These are phyloP conservation scores for Pogonus chalceus DNA, from an alignment of 1,140 invertebrate species.

Conservation along the genomic window DNA sequence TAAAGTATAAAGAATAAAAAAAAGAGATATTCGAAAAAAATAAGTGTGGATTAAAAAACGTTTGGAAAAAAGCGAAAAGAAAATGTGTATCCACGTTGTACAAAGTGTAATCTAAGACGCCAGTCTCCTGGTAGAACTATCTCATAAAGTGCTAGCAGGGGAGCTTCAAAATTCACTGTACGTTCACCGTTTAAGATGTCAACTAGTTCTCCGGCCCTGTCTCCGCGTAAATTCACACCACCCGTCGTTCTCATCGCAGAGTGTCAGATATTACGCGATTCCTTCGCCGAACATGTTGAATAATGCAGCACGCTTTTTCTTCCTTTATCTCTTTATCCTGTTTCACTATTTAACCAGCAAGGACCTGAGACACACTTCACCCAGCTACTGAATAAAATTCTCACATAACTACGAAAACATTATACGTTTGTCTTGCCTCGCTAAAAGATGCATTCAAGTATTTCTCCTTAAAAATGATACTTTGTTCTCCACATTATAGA, in stretches of 20 bases:
- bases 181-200: constrained; percentile 5
- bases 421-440: no score
- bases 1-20: no score
- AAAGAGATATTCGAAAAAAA: no score
- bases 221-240: neutral
- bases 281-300: neutral
- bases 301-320: constrained; percentile 5
- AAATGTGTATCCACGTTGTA: neutral
- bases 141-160: neutral
- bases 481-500: no score
- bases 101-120: neutral
- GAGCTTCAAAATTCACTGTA: constrained; percentile 6
- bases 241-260: neutral
- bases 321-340: constrained; percentile 6
- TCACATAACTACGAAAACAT: neutral
- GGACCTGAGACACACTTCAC: neutral
- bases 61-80: neutral
- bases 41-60: no score
- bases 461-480: no score
- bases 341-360: constrained; percentile 4
- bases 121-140: neutral
- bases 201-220: neutral
- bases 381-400: neutral
- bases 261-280: neutral
- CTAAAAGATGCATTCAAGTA: no score